Conservation (phyloP, 2,113 vertebrate species). For the Panthera uncia region DNA sequence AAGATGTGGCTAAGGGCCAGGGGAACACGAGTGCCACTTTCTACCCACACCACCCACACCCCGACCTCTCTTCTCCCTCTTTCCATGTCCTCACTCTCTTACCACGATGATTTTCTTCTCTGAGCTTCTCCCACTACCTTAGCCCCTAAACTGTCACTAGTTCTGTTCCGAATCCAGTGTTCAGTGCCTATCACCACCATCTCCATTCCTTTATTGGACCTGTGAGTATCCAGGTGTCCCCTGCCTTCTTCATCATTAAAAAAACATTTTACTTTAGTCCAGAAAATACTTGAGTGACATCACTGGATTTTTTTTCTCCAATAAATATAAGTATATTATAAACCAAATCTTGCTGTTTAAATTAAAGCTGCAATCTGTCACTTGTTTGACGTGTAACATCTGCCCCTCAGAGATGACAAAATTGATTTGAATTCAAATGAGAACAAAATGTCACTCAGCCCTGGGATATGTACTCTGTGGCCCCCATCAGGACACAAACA, state of each 20-base stretch:
- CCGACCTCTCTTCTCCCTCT: too few relatives aligned
- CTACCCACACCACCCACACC: background rate
- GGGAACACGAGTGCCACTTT: background rate
- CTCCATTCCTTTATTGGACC: background rate
- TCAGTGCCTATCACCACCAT: background rate
- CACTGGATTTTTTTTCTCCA: slow-evolving; percentile 23
- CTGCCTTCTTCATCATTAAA: background rate
- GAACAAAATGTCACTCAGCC: slow-evolving; percentile 36
- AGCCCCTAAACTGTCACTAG: background rate
- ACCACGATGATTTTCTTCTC: background rate
- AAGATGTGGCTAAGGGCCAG: background rate
- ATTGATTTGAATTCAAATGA: slow-evolving; percentile 67
- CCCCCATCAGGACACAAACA: background rate
- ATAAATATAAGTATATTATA: slow-evolving; percentile 54
- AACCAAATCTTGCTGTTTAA: slow-evolving; percentile 67
- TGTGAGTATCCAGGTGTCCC: background rate
- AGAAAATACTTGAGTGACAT: slow-evolving; percentile 48
- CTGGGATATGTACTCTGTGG: background rate
- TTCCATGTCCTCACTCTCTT: background rate
- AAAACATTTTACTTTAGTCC: background rate
- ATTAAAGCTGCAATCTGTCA: slow-evolving; percentile 67
- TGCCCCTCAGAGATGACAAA: slow-evolving; percentile 59
- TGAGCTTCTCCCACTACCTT: background rate
- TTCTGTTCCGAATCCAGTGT: background rate
- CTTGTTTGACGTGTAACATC: slow-evolving; percentile 70